phyloP scores from a whole-genome alignment of 2,888 invertebrate species.

The Pandemis heparana region DNA sequence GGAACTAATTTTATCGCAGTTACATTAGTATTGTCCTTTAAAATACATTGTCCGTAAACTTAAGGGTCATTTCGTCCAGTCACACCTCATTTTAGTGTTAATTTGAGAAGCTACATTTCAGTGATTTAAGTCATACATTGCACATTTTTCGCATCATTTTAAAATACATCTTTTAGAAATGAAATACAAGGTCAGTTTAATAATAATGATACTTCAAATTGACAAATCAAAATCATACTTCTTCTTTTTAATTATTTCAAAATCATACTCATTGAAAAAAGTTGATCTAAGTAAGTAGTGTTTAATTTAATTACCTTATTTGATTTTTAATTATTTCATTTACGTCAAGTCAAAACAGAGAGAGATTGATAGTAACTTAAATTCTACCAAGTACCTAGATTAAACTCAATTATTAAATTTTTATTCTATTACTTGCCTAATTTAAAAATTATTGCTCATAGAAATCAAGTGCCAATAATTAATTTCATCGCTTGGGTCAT shows the following conservation, averaged over 20 bases:
- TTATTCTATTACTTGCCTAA: too few species aligned
- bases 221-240: too few species aligned
- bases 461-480: neutral
- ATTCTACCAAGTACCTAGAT: too few species aligned
- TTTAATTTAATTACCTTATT: too few species aligned
- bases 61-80: constrained; percentile 75
- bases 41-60: constrained; percentile 82
- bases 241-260: too few species aligned
- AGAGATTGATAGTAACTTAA: too few species aligned
- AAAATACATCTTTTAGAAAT: neutral
- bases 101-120: constrained; percentile 50
- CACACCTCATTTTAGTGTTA: constrained; percentile 73
- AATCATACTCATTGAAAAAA: too few species aligned
- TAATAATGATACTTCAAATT: too few species aligned
- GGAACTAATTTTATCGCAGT: constrained; percentile 79
- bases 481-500: neutral
- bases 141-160: constrained; percentile 8
- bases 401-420: too few species aligned
- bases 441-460: neutral
- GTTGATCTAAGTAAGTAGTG: too few species aligned
- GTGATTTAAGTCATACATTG: constrained; percentile 10
- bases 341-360: too few species aligned
- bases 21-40: constrained; percentile 78
- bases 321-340: too few species aligned
- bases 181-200: neutral